These are phyloP conservation scores for Cacoxenus indagator DNA, from an alignment of 2,888 invertebrate genomes.

Conservation along the genomic window DNA sequence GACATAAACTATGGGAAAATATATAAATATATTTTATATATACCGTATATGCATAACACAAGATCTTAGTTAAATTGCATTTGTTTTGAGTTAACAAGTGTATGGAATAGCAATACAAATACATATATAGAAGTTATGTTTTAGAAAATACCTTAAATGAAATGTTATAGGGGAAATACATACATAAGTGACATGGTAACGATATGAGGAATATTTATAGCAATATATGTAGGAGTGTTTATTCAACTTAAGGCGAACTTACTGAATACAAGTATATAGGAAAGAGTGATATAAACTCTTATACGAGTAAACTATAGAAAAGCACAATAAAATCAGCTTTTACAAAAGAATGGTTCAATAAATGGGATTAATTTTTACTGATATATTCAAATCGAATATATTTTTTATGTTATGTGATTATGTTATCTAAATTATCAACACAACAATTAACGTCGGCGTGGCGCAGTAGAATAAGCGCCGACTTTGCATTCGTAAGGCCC, in stretches of 20 bases:
- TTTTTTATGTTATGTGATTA: too few relatives aligned
- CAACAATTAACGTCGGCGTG: too few relatives aligned
- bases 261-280: not conserved
- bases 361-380: too few relatives aligned
- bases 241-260: not conserved
- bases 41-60: constrained; percentile 25
- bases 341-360: too few relatives aligned
- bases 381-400: too few relatives aligned
- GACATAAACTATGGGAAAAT: constrained; percentile 34
- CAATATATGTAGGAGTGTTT: not conserved
- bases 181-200: not conserved
- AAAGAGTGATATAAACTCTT: too few relatives aligned
- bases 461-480: too few relatives aligned
- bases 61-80: not conserved
- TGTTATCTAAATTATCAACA: too few relatives aligned
- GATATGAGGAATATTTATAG: constrained; percentile 12
- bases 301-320: not conserved
- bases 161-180: not conserved
- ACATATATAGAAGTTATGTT: constrained; percentile 10
- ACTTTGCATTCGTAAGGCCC: too few relatives aligned
- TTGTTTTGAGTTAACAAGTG: not conserved
- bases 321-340: too few relatives aligned
- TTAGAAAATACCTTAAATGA: constrained; percentile 1
- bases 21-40: constrained; percentile 36
- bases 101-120: not conserved